phyloP scores from a whole-genome alignment of 2,888 invertebrate genomes.

The Lepidochrysops patricia region DNA sequence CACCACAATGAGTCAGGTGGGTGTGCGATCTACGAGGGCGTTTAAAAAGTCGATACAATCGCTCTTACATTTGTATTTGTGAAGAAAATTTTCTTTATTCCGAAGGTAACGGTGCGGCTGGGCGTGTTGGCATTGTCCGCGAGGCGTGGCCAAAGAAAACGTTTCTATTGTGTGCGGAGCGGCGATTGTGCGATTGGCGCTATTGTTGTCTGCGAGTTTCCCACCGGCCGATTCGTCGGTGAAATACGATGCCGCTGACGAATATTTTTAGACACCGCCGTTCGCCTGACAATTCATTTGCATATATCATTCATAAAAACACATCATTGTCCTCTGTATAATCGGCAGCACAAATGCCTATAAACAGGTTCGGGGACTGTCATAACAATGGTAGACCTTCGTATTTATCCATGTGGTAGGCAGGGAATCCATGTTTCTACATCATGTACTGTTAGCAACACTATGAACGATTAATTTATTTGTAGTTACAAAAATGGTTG shows the following conservation, averaged over 20 bases:
- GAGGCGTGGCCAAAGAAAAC: slow-evolving; percentile 65
- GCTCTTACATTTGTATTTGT: slow-evolving; percentile 60
- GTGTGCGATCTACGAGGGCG: slow-evolving; percentile 69
- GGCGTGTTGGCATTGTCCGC: slow-evolving; percentile 59
- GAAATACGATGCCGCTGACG: slow-evolving; percentile 29
- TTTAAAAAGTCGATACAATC: slow-evolving; percentile 74
- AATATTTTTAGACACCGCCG: slow-evolving; percentile 31
- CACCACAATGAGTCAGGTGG: slow-evolving; percentile 67
- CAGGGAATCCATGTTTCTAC: too few species aligned
- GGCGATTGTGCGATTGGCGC: slow-evolving; percentile 64
- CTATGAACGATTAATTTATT: background rate
- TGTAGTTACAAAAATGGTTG: too few species aligned
- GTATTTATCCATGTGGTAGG: background rate
- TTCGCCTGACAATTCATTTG: slow-evolving; percentile 27
- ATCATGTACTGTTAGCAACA: background rate
- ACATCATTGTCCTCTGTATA: slow-evolving; percentile 21
- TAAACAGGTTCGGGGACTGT: background rate
- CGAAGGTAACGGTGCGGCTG: slow-evolving; percentile 44
- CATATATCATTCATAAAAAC: slow-evolving; percentile 28
- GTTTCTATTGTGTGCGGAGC: slow-evolving; percentile 56
- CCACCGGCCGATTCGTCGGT: slow-evolving; percentile 36
- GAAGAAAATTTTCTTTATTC: slow-evolving; percentile 68
- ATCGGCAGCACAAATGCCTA: slow-evolving; percentile 1
- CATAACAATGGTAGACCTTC: background rate
- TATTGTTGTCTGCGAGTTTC: slow-evolving; percentile 47